Percentiles rank a stretch among this genome's conserved stretches.
Evolutionary conservation across 2,888 invertebrate genomes (phyloP).

Genomic region (Oxystoma pomonae): DNA sequence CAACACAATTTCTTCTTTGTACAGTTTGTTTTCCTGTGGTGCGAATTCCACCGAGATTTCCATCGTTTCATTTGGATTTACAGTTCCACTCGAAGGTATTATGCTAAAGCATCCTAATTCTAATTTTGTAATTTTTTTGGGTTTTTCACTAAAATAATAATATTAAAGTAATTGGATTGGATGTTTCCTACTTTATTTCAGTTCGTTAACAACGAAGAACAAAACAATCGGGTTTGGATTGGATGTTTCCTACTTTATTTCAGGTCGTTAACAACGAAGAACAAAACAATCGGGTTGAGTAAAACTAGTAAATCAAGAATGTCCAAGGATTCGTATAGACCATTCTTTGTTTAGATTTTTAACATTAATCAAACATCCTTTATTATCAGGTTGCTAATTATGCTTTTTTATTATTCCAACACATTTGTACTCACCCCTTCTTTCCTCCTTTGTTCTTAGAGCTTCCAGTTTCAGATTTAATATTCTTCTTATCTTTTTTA

Average conservation of each 20-base stretch:
- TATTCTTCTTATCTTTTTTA: slow-evolving; percentile 7
- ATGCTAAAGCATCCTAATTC: slow-evolving; percentile 44
- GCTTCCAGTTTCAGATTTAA: slow-evolving; percentile 7
- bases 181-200: too few relatives aligned
- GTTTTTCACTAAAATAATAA: neutral
- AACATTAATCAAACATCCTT: too few relatives aligned
- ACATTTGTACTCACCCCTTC: slow-evolving; percentile 11
- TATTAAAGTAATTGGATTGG: too few relatives aligned
- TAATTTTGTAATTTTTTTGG: slow-evolving; percentile 32
- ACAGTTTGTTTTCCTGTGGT: slow-evolving; percentile 39
- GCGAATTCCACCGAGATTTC: slow-evolving; percentile 42
- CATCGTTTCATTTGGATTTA: slow-evolving; percentile 39
- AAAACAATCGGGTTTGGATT: too few relatives aligned
- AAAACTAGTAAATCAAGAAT: too few relatives aligned
- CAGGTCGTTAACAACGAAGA: too few relatives aligned
- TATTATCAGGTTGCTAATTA: too few relatives aligned
- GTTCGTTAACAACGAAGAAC: too few relatives aligned
- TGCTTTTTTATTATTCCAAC: slow-evolving; percentile 3
- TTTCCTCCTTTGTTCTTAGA: slow-evolving; percentile 13
- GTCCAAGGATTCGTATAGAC: too few relatives aligned
- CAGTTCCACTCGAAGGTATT: slow-evolving; percentile 39
- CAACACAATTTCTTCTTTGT: slow-evolving; percentile 39
- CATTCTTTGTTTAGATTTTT: too few relatives aligned
- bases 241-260: too few relatives aligned
- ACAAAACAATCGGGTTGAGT: too few relatives aligned